phyloP scores from a whole-genome alignment of 2,888 invertebrate species.

The Tenthredo scrophulariae region DNA sequence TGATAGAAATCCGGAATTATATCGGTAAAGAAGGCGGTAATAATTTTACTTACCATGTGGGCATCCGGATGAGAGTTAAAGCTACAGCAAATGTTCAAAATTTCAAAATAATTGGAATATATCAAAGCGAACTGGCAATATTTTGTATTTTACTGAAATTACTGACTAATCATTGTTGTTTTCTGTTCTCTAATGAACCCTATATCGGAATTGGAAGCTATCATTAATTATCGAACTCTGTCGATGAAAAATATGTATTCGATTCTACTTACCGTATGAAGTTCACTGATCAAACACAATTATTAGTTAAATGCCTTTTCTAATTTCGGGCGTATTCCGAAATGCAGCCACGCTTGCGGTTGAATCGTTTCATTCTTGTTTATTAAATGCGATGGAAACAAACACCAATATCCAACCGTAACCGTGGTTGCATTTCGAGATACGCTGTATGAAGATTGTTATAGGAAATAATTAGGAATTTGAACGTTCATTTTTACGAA shows the following conservation, averaged over 20 bases:
- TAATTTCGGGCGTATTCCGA: no score
- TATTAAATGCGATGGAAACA: no score
- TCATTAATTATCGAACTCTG: neutral
- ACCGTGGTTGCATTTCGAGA: no score
- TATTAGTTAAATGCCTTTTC: neutral
- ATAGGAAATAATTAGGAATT: neutral
- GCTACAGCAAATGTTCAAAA: neutral
- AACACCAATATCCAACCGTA: no score
- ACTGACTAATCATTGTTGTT: neutral
- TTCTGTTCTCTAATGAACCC: neutral
- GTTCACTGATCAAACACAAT: neutral
- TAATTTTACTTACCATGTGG: neutral
- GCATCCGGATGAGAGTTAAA: neutral
- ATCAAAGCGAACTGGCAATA: neutral
- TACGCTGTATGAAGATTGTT: neutral
- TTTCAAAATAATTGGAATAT: neutral
- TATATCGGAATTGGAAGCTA: neutral
- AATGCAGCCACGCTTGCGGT: no score
- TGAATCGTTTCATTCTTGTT: no score
- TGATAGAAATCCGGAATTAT: neutral
- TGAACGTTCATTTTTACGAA: no score
- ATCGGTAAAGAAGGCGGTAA: neutral
- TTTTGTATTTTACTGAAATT: neutral
- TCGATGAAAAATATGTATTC: no score
- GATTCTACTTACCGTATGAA: neutral